These are phyloP conservation scores for Malurus splendens DNA, from an alignment of 2,797 vertebrate genomes.

Conservation along the genomic window DNA sequence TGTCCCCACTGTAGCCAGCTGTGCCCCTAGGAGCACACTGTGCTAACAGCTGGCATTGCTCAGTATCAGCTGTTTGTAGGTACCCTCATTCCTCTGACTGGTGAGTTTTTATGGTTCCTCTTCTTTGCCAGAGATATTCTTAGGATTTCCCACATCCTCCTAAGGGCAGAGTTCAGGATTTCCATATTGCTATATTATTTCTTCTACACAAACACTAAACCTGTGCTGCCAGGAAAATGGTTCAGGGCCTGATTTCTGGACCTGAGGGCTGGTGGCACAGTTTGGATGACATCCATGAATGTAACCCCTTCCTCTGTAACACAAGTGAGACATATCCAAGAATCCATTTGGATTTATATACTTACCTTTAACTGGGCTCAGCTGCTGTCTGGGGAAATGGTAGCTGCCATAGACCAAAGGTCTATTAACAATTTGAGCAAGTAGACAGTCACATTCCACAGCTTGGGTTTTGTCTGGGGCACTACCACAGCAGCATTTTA, in stretches of 20 bases:
- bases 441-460: background rate
- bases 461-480: background rate
- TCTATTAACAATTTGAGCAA: background rate
- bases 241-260: background rate
- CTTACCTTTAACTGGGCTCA: background rate
- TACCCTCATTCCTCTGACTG: background rate
- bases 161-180: background rate
- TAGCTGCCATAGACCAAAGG: background rate
- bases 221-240: background rate
- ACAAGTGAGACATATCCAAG: background rate
- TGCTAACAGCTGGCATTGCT: background rate
- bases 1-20: background rate
- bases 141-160: background rate
- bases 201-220: background rate
- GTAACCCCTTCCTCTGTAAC: background rate
- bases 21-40: background rate
- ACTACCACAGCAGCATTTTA: rapidly evolving
- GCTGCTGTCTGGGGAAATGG: background rate
- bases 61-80: background rate
- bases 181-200: background rate
- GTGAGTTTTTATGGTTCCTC: background rate
- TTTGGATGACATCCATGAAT: background rate
- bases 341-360: background rate
- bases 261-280: background rate
- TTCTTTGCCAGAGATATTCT: background rate